phyloP scores from a whole-genome alignment of 2,113 vertebrate genomes.

The Sinocyclocheilus rhinocerous region DNA sequence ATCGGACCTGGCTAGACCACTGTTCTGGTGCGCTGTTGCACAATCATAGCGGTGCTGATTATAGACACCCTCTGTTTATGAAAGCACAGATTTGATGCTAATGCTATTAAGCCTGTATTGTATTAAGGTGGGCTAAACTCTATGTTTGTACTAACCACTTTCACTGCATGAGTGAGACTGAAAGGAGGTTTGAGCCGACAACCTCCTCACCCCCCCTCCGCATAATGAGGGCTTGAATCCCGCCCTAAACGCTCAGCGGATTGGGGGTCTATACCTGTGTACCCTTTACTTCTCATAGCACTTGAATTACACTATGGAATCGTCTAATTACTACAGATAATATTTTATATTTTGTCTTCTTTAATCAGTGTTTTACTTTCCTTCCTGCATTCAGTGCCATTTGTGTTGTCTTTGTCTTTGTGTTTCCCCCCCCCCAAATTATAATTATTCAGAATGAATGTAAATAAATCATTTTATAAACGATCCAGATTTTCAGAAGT shows the following conservation, averaged over 20 bases:
- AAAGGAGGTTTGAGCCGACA: slow-evolving; percentile 26
- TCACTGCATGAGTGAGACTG: slow-evolving; percentile 42
- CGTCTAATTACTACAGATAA: slow-evolving; percentile 71
- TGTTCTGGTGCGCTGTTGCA: slow-evolving; percentile 30
- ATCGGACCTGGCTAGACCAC: slow-evolving; percentile 6
- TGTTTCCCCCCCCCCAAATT: slow-evolving; percentile 45
- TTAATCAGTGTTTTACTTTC: slow-evolving; percentile 75
- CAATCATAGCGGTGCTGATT: slow-evolving; percentile 30
- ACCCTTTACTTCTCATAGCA: slow-evolving; percentile 74
- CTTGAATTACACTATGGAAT: slow-evolving; percentile 76
- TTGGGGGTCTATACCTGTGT: slow-evolving; percentile 58
- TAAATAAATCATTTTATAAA: slow-evolving; percentile 78
- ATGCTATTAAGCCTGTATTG: slow-evolving; percentile 18
- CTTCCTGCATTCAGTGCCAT: slow-evolving; percentile 62
- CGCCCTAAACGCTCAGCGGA: slow-evolving; percentile 23
- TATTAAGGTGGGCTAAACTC: slow-evolving; percentile 27
- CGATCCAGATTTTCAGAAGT: slow-evolving; percentile 73
- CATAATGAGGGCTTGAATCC: slow-evolving; percentile 67
- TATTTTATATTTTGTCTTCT: slow-evolving; percentile 69
- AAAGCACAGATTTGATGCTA: slow-evolving; percentile 12
- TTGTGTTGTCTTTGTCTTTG: slow-evolving; percentile 57
- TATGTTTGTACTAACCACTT: slow-evolving; percentile 69
- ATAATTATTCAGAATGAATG: slow-evolving; percentile 76
- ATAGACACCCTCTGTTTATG: background rate
- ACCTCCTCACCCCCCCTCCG: slow-evolving; percentile 64